These are phyloP conservation scores for Cantharis flavilabris DNA, from an alignment of 2,888 invertebrate species.

Conservation along the genomic window DNA sequence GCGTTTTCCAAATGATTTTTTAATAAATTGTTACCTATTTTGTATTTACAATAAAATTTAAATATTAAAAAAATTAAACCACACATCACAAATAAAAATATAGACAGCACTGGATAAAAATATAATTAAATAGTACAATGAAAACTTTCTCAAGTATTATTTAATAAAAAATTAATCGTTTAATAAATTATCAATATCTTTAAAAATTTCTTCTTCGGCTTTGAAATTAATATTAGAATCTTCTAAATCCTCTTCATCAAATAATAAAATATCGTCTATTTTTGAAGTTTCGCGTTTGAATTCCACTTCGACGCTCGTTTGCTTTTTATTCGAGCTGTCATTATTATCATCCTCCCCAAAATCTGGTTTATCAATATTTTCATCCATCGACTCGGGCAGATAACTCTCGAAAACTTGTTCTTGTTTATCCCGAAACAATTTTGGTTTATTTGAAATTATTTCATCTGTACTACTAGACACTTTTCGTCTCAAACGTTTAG, in stretches of 20 bases:
- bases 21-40: not conserved
- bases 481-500: conserved; percentile 15
- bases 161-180: conserved; percentile 41
- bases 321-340: not conserved
- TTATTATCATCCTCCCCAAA: not conserved
- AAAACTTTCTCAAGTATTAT: not conserved
- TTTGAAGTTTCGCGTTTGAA: conserved; percentile 35
- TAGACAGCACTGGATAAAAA: not conserved
- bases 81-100: not conserved
- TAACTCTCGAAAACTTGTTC: conserved; percentile 10
- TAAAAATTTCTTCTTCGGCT: conserved; percentile 53
- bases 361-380: not conserved
- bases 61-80: not conserved
- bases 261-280: conserved; percentile 46
- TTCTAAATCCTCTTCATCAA: conserved; percentile 50
- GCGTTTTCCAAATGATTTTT: not conserved
- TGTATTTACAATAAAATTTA: not conserved
- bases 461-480: conserved; percentile 14
- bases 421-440: conserved; percentile 12
- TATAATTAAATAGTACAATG: not conserved
- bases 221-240: conserved; percentile 42
- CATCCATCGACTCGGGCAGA: not conserved
- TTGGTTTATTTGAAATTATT: conserved; percentile 23
- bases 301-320: not conserved
- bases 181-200: conserved; percentile 54